Percentiles rank a stretch among this genome's conserved stretches.
Conservation (phyloP, 2,113 vertebrate species). For the Aythya baeri region DNA sequence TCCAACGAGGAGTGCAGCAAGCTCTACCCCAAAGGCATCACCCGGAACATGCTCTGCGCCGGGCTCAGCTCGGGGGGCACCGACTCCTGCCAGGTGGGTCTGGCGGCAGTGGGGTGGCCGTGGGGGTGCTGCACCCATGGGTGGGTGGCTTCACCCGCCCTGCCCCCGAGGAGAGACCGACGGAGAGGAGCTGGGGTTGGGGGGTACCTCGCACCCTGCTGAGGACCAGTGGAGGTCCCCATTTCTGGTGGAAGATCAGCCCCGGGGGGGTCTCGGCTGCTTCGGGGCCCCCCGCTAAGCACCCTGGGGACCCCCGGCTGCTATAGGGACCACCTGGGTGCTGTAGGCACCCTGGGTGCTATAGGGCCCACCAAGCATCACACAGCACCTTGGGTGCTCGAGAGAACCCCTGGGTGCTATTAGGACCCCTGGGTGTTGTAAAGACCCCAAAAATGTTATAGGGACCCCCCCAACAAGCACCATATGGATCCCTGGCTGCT, state of each 20-base stretch:
- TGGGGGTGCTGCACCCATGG: background rate
- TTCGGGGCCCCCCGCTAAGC: no score
- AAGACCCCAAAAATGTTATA: background rate
- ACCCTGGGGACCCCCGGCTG: no score
- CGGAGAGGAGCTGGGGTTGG: background rate
- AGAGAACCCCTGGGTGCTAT: background rate
- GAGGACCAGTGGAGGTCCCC: background rate
- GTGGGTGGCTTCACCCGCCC: background rate
- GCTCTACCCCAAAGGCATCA: conserved; percentile 80
- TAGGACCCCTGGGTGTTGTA: no score
- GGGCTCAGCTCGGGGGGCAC: conserved; percentile 80
- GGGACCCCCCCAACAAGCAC: background rate
- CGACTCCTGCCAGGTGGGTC: conserved; percentile 81
- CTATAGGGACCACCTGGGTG: background rate
- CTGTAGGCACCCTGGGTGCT: background rate
- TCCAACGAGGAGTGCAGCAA: conserved; percentile 61
- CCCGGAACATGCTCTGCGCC: conserved; percentile 80
- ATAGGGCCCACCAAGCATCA: background rate
- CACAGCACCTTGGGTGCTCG: background rate
- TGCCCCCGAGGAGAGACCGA: background rate
- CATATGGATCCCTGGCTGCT: no score
- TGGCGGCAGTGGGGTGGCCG: background rate
- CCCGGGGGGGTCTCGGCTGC: background rate
- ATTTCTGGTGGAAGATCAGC: no score
- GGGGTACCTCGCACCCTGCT: background rate